phyloP scores from a whole-genome alignment of 1,140 invertebrate species.

The Homarus americanus region DNA sequence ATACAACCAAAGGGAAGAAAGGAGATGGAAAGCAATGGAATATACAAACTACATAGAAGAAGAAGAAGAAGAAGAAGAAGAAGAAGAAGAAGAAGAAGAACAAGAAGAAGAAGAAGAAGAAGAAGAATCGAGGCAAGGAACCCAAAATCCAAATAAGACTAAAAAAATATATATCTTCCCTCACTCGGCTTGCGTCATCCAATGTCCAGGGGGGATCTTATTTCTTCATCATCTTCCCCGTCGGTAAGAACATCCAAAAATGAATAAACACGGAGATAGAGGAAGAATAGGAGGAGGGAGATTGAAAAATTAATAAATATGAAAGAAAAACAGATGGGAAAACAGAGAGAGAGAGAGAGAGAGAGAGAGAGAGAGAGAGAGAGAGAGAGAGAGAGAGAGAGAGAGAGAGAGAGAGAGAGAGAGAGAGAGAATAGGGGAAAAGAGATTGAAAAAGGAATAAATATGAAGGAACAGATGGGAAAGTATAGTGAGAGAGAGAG shows the following conservation, averaged over 20 bases:
- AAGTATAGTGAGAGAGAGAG: too few relatives aligned
- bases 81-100: not conserved
- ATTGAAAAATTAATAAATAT: not conserved
- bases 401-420: constrained; percentile 34
- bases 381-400: constrained; percentile 25
- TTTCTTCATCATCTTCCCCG: too few relatives aligned
- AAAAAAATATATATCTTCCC: too few relatives aligned
- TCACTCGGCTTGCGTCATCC: too few relatives aligned
- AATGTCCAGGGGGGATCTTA: too few relatives aligned
- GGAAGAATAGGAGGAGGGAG: not conserved
- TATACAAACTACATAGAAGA: too few relatives aligned
- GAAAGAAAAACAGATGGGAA: not conserved
- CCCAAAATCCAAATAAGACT: too few relatives aligned
- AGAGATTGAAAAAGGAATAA: too few relatives aligned
- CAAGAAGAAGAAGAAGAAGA: too few relatives aligned
- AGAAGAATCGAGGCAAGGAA: not conserved
- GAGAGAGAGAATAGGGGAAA: too few relatives aligned
- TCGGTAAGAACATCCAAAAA: too few relatives aligned
- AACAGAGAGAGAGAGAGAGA: not conserved
- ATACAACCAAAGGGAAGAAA: not conserved
- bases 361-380: not conserved
- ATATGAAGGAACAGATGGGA: too few relatives aligned
- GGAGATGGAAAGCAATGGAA: not conserved
- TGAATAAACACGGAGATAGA: not conserved
- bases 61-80: not conserved